phyloP scores from a whole-genome alignment of 2,888 invertebrate genomes.

The Anarsia innoxiella region DNA sequence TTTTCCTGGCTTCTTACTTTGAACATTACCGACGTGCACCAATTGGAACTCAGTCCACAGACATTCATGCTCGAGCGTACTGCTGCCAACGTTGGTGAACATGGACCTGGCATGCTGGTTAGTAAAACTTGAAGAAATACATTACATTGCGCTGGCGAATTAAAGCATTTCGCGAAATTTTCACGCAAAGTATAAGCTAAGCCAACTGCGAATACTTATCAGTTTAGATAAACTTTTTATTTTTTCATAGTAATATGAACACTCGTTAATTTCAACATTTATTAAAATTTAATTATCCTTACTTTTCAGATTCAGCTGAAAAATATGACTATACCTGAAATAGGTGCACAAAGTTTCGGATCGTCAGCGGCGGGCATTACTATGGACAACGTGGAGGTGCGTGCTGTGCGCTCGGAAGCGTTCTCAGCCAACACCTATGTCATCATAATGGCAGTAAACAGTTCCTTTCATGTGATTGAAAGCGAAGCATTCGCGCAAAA shows the following conservation, averaged over 20 bases:
- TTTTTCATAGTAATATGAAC: too few relatives aligned
- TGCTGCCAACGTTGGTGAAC: conserved; percentile 76
- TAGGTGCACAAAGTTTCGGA: conserved; percentile 78
- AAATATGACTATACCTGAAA: conserved; percentile 73
- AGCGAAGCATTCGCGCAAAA: conserved; percentile 78
- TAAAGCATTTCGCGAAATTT: too few relatives aligned
- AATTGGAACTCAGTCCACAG: conserved; percentile 73
- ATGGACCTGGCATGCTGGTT: conserved; percentile 77
- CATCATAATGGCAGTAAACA: conserved; percentile 77
- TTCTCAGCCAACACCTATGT: conserved; percentile 80
- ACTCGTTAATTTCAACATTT: too few relatives aligned
- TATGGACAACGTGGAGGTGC: conserved; percentile 67
- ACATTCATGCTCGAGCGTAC: conserved; percentile 78
- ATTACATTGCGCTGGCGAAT: too few relatives aligned
- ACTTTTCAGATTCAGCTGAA: conserved; percentile 79
- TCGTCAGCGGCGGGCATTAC: conserved; percentile 77
- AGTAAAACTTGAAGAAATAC: too few relatives aligned
- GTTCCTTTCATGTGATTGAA: conserved; percentile 75
- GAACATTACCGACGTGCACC: conserved; percentile 72
- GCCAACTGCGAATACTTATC: too few relatives aligned
- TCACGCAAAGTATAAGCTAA: too few relatives aligned
- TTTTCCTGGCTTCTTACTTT: conserved; percentile 80
- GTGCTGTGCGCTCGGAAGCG: conserved; percentile 75
- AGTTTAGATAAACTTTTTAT: too few relatives aligned
- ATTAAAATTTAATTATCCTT: too few relatives aligned